A percentile compares a stretch with the other conserved stretches of the same genome.
These are phyloP conservation scores for Cerceris ruficornis DNA, from an alignment of 2,888 invertebrate genomes.

Conservation along the genomic window DNA sequence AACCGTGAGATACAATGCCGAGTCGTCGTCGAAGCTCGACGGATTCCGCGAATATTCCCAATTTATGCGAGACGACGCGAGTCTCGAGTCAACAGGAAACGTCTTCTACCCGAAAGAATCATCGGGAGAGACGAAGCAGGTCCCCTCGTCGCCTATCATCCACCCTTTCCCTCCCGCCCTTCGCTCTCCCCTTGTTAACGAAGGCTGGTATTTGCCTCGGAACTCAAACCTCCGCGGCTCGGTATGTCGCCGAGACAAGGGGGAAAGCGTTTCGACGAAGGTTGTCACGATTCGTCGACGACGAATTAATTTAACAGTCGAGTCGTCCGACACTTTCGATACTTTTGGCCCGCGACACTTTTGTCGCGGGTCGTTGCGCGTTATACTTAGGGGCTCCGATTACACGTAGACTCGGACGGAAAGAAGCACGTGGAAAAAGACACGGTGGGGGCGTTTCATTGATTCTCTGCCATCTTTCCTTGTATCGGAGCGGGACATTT, in stretches of 20 bases:
- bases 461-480: constrained; percentile 16
- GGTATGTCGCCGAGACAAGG: constrained; percentile 24
- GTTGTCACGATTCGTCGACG: constrained; percentile 54
- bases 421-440: not conserved
- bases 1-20: too few relatives aligned
- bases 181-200: constrained; percentile 17
- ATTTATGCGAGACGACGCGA: not conserved
- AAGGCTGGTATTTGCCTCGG: constrained; percentile 38
- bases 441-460: constrained; percentile 13
- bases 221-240: constrained; percentile 33
- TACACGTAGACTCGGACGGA: constrained; percentile 9
- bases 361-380: not conserved
- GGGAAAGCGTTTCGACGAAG: constrained; percentile 27
- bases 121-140: too few relatives aligned
- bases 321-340: too few relatives aligned
- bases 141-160: not conserved
- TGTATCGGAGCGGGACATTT: constrained; percentile 25
- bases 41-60: not conserved
- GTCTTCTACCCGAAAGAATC: too few relatives aligned
- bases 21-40: not conserved
- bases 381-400: constrained; percentile 12
- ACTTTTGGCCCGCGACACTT: too few relatives aligned
- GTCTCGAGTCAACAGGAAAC: too few relatives aligned
- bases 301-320: constrained; percentile 50
- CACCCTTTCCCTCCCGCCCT: not conserved